Percentiles rank a stretch among this genome's conserved stretches.
Evolutionary conservation across 2,113 vertebrate genomes (phyloP).

Genomic region (Xyrauchen texanus): DNA sequence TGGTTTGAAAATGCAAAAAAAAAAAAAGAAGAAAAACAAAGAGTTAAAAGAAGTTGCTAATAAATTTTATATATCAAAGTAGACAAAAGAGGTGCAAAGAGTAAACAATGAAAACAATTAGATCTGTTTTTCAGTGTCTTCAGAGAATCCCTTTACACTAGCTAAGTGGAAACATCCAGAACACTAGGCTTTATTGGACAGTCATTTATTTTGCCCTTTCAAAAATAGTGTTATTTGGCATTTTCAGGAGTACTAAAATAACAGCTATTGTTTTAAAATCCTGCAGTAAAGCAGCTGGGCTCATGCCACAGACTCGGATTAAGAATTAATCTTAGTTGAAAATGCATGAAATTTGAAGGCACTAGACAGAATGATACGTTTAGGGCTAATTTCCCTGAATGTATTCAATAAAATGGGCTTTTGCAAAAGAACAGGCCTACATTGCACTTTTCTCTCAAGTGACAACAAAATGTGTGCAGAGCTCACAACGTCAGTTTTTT

Average conservation of each 20-base stretch:
- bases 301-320: neutral
- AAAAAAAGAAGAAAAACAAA: neutral
- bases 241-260: neutral
- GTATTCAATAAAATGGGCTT: neutral
- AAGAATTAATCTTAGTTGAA: neutral
- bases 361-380: slow-evolving; percentile 3
- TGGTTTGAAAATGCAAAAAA: slow-evolving; percentile 58
- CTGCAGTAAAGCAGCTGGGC: neutral
- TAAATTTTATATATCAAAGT: neutral
- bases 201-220: neutral
- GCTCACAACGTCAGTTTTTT: slow-evolving; percentile 8
- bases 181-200: neutral
- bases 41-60: slow-evolving; percentile 14
- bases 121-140: slow-evolving; percentile 9
- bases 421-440: slow-evolving; percentile 5
- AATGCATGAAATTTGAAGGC: neutral
- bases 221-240: slow-evolving; percentile 22
- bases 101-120: neutral
- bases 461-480: slow-evolving; percentile 19
- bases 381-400: neutral
- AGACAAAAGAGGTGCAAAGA: slow-evolving; percentile 10
- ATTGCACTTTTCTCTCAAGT: slow-evolving; percentile 46
- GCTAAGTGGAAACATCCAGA: slow-evolving; percentile 6
- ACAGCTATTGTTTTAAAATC: neutral
- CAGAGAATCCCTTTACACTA: slow-evolving; percentile 22